Evolutionary conservation across 64 coral and sea anemone genomes (phyloP), one percentile per base, ranked within the genome.

Genomic region (Astreopora myriophthalma): DNA sequence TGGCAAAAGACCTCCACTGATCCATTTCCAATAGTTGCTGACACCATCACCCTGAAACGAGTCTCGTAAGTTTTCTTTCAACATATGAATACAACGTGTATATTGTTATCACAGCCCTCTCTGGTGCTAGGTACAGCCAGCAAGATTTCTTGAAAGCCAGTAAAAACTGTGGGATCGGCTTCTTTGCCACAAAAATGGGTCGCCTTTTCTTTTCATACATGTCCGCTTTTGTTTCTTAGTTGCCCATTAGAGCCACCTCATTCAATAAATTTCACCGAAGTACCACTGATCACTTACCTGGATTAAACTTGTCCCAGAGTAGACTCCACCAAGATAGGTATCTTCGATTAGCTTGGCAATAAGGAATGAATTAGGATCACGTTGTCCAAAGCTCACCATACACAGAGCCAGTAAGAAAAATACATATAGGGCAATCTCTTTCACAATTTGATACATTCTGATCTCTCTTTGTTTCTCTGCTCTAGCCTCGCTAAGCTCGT

Each of bases 11-110:
- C 85, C 88, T 2, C 17, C 65, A 74, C 89, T 76, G 14, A 94
- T 52, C 92, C 92, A 94, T 30, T 70, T 94, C 92, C 92, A 94
- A 76, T 94, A 94, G 36, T 92, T 86, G 48, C 30, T 23, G 23
- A 79, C 27, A 12, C 90, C 51, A 83, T 83, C 89, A 9, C 9
- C 46, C 89, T 91, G 48, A 5, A 73, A 71, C 3, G 26, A 8
- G 8, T 49, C 2, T 52, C 9, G 68, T 71, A 14, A 71, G 12
- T 13, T 73, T 62, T 29, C 9, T 16, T 64, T 25, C 61, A 64
- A 64, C 61, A 64, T 64, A n/a, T 24, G 24, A 64, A 6, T 17
- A 58, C 52, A 16, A 11, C 17, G 42, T 6, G 5, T 46, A 46
- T 5, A 46, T 11, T 46, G 5, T 46, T 11, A 46, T 11, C 42